Percentiles rank a stretch among this genome's conserved stretches.
These are phyloP conservation scores for Lates japonicus DNA, from an alignment of 2,797 vertebrate genomes.

Conservation along the genomic window DNA sequence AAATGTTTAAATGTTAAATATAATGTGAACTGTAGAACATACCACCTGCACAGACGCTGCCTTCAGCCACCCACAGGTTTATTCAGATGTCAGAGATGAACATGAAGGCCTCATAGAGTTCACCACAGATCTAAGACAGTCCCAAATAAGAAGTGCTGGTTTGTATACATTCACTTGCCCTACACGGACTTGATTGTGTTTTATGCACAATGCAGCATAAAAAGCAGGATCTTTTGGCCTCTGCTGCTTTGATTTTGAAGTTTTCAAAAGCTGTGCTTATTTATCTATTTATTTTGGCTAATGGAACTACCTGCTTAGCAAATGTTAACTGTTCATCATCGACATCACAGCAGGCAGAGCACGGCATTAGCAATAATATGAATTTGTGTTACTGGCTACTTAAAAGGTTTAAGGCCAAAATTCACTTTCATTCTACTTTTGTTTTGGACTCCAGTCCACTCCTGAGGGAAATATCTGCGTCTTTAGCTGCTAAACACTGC, in stretches of 20 bases:
- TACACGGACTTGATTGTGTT: background rate
- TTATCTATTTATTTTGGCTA: background rate
- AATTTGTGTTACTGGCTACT: background rate
- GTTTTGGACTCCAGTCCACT: too few relatives aligned
- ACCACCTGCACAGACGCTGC: slow-evolving; percentile 35
- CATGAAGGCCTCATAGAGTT: slow-evolving; percentile 32
- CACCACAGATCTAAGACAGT: background rate
- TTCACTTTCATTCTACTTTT: too few relatives aligned
- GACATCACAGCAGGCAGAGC: background rate
- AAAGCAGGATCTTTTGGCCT: background rate
- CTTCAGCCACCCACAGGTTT: slow-evolving; percentile 61
- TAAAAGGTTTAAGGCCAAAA: background rate
- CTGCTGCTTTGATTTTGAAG: background rate
- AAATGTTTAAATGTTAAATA: slow-evolving; percentile 36
- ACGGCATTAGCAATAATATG: background rate
- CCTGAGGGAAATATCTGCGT: background rate
- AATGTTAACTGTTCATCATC: background rate
- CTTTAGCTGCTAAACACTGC: background rate
- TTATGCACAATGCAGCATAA: background rate
- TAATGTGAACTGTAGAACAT: slow-evolving; percentile 43
- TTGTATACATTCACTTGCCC: slow-evolving; percentile 23
- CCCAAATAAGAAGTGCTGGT: slow-evolving; percentile 23
- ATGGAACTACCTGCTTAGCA: background rate
- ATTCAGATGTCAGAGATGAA: slow-evolving; percentile 67
- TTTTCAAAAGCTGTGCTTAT: background rate